A percentile compares a stretch with the other conserved stretches of the same genome.
Evolutionary conservation across 2,113 vertebrate species (phyloP).

Genomic region (Montifringilla adamsi): DNA sequence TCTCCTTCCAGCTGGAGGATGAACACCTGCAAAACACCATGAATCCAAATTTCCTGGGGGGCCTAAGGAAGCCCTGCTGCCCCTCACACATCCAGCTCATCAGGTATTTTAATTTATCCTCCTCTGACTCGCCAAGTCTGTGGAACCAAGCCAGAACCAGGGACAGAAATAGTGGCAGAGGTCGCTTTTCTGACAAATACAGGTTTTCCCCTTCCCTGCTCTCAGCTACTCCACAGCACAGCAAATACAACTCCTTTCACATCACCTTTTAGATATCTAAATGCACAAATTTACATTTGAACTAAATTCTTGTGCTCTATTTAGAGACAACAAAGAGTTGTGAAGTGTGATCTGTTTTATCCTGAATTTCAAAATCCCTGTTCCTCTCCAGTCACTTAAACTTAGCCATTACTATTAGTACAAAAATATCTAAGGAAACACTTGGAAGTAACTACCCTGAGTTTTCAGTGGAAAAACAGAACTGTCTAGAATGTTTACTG

Average conservation of each 20-base stretch:
- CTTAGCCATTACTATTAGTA: background rate
- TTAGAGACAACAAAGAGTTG: background rate
- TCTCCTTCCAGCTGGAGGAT: slow-evolving; percentile 90
- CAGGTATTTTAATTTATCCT: background rate
- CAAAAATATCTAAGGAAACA: background rate
- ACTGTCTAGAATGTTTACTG: background rate
- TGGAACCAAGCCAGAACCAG: background rate
- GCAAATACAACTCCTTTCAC: background rate
- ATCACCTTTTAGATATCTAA: background rate
- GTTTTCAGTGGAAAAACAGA: background rate
- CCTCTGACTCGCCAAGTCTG: background rate
- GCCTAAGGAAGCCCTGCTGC: background rate
- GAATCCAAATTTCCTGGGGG: background rate
- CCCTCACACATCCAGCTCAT: background rate
- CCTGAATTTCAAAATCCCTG: background rate
- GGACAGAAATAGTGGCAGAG: background rate
- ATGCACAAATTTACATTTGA: background rate
- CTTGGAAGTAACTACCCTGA: background rate
- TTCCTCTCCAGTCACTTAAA: background rate
- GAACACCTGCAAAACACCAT: slow-evolving; percentile 78
- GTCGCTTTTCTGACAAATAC: background rate
- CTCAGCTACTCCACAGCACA: background rate
- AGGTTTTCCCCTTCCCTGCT: background rate
- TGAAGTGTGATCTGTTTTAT: background rate
- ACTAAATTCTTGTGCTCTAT: background rate